Percentiles rank a stretch among this genome's conserved stretches.
Evolutionary conservation across 2,888 invertebrate genomes (phyloP).

Genomic region (Apantesis nais): DNA sequence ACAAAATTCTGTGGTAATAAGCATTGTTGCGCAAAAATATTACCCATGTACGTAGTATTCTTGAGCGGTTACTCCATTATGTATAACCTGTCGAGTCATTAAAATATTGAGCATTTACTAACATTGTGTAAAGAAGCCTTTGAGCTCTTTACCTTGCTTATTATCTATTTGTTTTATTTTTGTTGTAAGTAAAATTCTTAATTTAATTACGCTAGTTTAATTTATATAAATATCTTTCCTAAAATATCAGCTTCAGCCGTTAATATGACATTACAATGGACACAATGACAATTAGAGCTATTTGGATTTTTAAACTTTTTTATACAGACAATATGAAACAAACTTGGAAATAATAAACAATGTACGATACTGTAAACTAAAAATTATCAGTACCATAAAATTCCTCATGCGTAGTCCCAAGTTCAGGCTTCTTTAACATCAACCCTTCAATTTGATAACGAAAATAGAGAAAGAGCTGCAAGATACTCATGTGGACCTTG

Average conservation of each 20-base stretch:
- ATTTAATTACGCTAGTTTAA: not conserved
- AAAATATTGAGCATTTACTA: not conserved
- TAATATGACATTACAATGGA: no score
- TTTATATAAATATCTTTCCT: no score
- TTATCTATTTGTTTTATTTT: not conserved
- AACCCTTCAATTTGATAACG: constrained; percentile 30
- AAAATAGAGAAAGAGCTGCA: constrained; percentile 29
- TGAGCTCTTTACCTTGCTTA: not conserved
- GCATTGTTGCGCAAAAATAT: not conserved
- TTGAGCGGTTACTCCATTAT: not conserved
- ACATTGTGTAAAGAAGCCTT: not conserved
- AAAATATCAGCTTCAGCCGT: no score
- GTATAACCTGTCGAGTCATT: not conserved
- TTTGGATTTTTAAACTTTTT: no score
- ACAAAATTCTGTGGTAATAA: not conserved
- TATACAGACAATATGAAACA: no score
- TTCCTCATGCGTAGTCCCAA: constrained; percentile 75
- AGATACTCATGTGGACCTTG: constrained; percentile 30
- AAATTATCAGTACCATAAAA: constrained; percentile 60
- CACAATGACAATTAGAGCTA: no score
- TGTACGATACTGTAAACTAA: no score
- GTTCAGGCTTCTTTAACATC: constrained; percentile 61
- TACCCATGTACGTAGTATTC: not conserved
- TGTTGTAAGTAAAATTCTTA: not conserved
- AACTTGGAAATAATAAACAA: no score